Base-by-base conservation (phyloP, 1,140 invertebrate genomes). In the Drosophila sechellia region DNA sequence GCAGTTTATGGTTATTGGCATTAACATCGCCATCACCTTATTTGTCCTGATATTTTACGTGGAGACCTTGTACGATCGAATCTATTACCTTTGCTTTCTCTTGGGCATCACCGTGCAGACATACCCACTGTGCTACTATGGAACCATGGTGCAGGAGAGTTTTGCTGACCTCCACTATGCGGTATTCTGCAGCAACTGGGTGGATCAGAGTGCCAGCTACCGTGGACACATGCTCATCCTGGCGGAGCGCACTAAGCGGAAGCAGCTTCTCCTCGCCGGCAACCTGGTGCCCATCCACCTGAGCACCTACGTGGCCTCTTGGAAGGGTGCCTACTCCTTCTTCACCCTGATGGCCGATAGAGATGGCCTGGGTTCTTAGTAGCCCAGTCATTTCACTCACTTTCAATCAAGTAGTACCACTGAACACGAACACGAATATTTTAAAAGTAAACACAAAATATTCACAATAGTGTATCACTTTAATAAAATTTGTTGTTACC, bases 151-250 rank as follows among this genome's bases (percentile, higher is more conserved):
- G n/a, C 71, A 80, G 34, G 37, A 59, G 8, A 35, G 39, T 3
- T 90, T 90, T 12, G 52, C 42, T 3, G 22, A 53, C 0, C 37
- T 92, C 11, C 83, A 77, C 37, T 72, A 66, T 0, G 84, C 84
- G 0, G 55, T 76, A 0, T 92, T 78, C 25, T 54, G 50, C 40
- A 85, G 90, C 57, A 92, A 92, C 48, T 92, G 90, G 90, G 59
- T 73, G 5, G 70, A 77, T 27, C 90, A 91, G 35, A 90, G 65
- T 11, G 25, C 40, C 0, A 17, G 5, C 10, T 92, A 74, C 50
- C 71, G 77, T 1, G 53, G 52, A 2, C 64, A 55, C 46, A 63
- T 79, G 40, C 15, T 90, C n/a, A 64, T 92, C 31, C 66, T 92
- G 13, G 53, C 53, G 0, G 74, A 91, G 43, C 77, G 85, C 4